phyloP scores from a whole-genome alignment of 2,113 vertebrate genomes.

The Lasiurus borealis region DNA sequence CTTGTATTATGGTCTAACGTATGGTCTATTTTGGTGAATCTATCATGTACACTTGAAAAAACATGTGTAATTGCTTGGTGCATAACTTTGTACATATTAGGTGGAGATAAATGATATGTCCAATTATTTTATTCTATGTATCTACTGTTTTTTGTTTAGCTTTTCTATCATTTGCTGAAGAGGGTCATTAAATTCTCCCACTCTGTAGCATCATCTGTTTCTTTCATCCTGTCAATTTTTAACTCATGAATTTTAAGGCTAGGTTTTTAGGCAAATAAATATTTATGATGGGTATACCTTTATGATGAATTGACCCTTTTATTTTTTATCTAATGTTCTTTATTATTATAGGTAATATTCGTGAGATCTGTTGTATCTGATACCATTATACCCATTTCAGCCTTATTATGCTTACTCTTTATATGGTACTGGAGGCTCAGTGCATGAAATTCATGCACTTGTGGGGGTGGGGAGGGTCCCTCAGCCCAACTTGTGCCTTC shows the following conservation, averaged over 20 bases:
- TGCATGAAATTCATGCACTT: too few relatives aligned
- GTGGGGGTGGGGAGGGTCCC: too few relatives aligned
- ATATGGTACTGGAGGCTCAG: too few relatives aligned
- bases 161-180: conserved; percentile 46
- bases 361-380: conserved; percentile 28
- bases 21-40: neutral
- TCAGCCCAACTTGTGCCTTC: too few relatives aligned
- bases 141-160: neutral
- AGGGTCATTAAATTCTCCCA: neutral
- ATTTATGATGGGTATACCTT: neutral
- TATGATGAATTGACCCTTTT: neutral
- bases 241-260: neutral
- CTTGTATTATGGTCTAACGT: neutral
- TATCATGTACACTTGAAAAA: neutral
- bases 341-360: neutral
- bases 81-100: neutral
- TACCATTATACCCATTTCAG: neutral
- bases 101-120: neutral
- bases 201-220: neutral
- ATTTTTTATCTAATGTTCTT: conserved; percentile 17
- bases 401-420: neutral
- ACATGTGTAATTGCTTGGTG: neutral
- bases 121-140: neutral
- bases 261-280: neutral
- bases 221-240: conserved; percentile 13